Evolutionary conservation across 2,113 vertebrate genomes (phyloP).

Genomic region (Entomyzon cyanotis): DNA sequence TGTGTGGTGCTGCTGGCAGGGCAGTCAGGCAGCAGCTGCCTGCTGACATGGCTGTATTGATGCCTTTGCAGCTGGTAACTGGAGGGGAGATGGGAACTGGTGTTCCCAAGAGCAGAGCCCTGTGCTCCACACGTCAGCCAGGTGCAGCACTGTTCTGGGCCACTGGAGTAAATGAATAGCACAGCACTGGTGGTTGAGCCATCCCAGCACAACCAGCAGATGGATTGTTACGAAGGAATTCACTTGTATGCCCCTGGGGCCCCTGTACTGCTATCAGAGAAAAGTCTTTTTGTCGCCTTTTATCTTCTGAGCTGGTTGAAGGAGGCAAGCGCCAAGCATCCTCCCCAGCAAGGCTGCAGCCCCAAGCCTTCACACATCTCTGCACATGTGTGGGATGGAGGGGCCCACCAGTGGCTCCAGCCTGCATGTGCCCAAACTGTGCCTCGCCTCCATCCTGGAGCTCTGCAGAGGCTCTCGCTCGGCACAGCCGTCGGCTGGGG

Average conservation of each 20-base stretch:
- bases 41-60: rapidly evolving
- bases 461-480: rapidly evolving
- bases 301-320: neutral
- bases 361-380: neutral
- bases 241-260: neutral
- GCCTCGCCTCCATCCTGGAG: rapidly evolving
- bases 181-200: rapidly evolving
- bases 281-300: neutral
- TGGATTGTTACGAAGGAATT: neutral
- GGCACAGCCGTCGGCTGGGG: rapidly evolving
- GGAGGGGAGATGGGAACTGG: rapidly evolving
- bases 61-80: neutral
- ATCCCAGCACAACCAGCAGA: neutral
- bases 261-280: neutral
- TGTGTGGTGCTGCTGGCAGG: neutral
- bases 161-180: neutral
- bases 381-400: rapidly evolving
- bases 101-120: neutral
- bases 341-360: neutral
- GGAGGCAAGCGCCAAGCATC: neutral
- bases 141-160: neutral
- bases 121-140: neutral
- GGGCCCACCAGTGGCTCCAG: neutral
- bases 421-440: rapidly evolving
- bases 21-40: neutral